Conservation (phyloP, 1,140 invertebrate species). For the Tetramorium parvispinum region DNA sequence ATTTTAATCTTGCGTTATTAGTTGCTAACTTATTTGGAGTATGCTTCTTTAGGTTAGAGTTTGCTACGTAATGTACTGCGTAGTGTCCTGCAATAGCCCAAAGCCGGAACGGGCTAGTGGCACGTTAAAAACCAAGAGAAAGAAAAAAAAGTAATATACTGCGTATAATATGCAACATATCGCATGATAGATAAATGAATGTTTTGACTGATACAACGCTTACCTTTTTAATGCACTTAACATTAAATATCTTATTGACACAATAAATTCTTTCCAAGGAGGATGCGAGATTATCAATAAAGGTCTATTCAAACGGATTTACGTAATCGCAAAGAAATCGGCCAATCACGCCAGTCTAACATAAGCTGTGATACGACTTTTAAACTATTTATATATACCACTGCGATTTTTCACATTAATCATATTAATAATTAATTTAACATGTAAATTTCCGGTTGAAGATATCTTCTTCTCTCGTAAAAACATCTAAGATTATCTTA, state of each 20-base stretch:
- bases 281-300: neutral
- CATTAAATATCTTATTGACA: neutral
- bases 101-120: too few relatives aligned
- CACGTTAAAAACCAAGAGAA: too few relatives aligned
- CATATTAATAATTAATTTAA: too few relatives aligned
- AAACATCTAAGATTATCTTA: neutral
- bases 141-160: too few relatives aligned
- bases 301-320: neutral
- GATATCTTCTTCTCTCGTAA: neutral
- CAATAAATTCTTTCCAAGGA: neutral
- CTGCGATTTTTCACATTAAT: neutral
- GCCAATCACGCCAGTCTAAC: neutral
- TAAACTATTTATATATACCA: neutral
- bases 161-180: neutral
- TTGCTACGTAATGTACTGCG: neutral
- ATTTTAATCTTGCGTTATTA: neutral
- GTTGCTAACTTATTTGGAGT: neutral
- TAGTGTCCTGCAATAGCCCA: too few relatives aligned
- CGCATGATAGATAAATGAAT: neutral
- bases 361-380: neutral
- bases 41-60: neutral
- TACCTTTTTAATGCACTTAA: conserved; percentile 12
- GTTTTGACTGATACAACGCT: neutral
- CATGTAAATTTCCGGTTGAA: neutral
- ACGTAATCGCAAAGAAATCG: neutral